Evolutionary conservation across 2,797 vertebrate genomes (phyloP).

Genomic region (Megalops cyprinoides): DNA sequence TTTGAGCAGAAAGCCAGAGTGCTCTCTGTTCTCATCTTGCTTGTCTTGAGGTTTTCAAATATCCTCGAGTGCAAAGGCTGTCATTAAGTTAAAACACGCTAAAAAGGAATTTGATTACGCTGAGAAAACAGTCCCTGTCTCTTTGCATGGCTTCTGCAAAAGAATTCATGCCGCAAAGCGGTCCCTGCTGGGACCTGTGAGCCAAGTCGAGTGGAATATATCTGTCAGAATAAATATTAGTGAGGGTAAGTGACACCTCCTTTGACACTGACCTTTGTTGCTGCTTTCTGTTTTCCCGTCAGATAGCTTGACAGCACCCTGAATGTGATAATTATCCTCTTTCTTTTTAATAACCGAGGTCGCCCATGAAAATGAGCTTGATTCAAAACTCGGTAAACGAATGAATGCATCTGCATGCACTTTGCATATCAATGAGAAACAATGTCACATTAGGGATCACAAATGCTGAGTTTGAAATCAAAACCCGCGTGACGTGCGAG

Average conservation of each 20-base stretch:
- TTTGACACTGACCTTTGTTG: conserved; percentile 44
- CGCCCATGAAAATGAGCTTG: conserved; percentile 53
- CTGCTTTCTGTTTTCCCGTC: conserved; percentile 40
- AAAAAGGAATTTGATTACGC: background rate
- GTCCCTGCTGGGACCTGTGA: too few species aligned
- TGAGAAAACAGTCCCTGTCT: conserved; percentile 8
- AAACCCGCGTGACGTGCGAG: too few species aligned
- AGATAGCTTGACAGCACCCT: conserved; percentile 44
- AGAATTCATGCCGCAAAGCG: too few species aligned
- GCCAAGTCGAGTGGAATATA: conserved; percentile 33
- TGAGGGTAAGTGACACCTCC: conserved; percentile 27
- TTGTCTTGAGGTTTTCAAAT: background rate
- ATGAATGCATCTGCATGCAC: conserved; percentile 66
- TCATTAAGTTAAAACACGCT: background rate
- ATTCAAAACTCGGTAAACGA: conserved; percentile 43
- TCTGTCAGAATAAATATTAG: conserved; percentile 49
- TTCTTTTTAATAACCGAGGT: conserved; percentile 63
- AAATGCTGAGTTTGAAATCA: conserved; percentile 46
- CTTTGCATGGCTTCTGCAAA: conserved; percentile 55
- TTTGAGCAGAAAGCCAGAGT: background rate
- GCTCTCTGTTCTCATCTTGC: background rate
- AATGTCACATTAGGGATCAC: conserved; percentile 60
- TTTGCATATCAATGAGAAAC: conserved; percentile 54
- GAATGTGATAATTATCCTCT: conserved; percentile 59
- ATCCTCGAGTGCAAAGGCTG: background rate